Percentiles rank a stretch among this genome's conserved stretches.
Evolutionary conservation across 2,888 invertebrate species (phyloP).

Genomic region (Leptinotarsa rubiginosa): DNA sequence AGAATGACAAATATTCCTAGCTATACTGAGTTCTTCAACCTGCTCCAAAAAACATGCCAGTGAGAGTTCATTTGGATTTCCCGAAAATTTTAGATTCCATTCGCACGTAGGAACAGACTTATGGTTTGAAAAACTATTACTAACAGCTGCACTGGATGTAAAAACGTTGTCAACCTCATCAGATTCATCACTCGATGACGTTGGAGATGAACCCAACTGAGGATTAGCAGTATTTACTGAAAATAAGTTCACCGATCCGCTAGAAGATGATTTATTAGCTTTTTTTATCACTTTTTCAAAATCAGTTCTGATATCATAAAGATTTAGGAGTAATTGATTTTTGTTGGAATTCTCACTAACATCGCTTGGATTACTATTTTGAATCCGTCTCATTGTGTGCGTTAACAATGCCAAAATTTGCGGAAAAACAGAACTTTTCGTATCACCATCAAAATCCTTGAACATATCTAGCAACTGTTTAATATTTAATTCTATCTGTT

Average conservation of each 20-base stretch:
- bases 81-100: constrained; percentile 2
- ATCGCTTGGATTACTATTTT: neutral
- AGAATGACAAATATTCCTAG: neutral
- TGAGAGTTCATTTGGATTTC: neutral
- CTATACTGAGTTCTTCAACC: neutral
- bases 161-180: neutral
- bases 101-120: neutral
- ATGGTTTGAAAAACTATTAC: neutral
- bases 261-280: neutral
- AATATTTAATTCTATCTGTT: neutral
- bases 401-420: neutral
- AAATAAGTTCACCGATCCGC: neutral
- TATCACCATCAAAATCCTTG: neutral
- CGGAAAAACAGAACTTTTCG: neutral
- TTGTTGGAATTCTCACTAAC: neutral
- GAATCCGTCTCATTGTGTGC: neutral
- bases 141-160: neutral
- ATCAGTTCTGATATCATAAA: neutral
- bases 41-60: neutral
- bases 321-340: neutral
- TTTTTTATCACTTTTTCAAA: neutral
- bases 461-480: constrained; percentile 4
- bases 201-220: neutral
- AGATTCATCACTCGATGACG: neutral
- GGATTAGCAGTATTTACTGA: neutral